These are phyloP conservation scores for Actinemys pallida DNA, from an alignment of 2,113 vertebrate genomes.

Conservation along the genomic window DNA sequence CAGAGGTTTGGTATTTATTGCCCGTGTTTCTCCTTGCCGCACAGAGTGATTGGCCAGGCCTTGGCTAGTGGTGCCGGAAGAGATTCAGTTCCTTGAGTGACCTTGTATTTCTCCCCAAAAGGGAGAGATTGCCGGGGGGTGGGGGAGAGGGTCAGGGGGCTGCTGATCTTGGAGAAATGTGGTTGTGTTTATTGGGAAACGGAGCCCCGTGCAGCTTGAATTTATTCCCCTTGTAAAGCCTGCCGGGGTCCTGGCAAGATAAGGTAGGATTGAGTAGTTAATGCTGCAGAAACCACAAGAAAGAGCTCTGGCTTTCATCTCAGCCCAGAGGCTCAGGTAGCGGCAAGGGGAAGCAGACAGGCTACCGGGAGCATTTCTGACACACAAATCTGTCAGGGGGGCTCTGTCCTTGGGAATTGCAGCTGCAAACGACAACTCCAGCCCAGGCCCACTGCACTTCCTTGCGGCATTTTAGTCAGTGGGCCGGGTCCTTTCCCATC, in stretches of 20 bases:
- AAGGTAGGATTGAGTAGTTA: constrained; percentile 60
- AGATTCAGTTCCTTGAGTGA: background rate
- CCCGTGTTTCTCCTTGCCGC: background rate
- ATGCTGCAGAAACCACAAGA: constrained; percentile 55
- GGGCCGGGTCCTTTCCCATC: background rate
- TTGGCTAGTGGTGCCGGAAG: background rate
- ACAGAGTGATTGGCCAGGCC: background rate
- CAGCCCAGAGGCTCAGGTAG: constrained; percentile 4
- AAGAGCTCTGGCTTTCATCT: constrained; percentile 69
- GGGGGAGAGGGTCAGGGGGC: background rate
- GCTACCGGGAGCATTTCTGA: constrained; percentile 19
- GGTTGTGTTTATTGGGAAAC: constrained; percentile 54
- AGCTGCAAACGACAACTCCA: background rate
- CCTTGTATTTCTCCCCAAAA: background rate
- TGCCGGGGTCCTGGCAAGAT: constrained; percentile 45
- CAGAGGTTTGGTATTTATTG: background rate
- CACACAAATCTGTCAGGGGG: background rate
- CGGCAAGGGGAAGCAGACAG: background rate
- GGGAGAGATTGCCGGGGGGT: background rate
- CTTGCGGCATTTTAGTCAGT: background rate
- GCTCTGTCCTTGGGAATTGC: background rate
- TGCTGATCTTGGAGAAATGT: constrained; percentile 43
- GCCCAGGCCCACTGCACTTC: background rate
- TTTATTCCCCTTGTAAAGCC: constrained; percentile 3
- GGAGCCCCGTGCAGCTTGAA: background rate